Percentiles rank a stretch among this genome's conserved stretches.
Evolutionary conservation across 1,140 invertebrate species (phyloP).

Genomic region (Ostrea edulis): DNA sequence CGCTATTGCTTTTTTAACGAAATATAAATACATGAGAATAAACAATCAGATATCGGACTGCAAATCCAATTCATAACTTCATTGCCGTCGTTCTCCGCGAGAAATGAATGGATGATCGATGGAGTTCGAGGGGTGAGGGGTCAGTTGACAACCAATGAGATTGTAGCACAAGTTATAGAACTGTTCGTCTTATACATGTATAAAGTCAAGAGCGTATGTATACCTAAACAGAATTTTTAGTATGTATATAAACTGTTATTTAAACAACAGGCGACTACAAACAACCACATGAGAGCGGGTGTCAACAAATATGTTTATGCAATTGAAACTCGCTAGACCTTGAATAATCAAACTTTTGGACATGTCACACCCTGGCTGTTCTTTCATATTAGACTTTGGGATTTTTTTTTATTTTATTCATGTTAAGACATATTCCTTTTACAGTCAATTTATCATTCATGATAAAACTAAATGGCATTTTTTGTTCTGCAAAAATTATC

Average conservation of each 20-base stretch:
- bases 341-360: background rate
- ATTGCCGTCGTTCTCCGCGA: conserved; percentile 2
- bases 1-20: background rate
- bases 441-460: background rate
- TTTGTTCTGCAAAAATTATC: background rate
- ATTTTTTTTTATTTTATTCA: background rate
- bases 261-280: conserved; percentile 27
- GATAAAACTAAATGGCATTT: background rate
- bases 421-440: background rate
- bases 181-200: background rate
- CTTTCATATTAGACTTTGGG: background rate
- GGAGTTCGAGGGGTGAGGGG: background rate
- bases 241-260: conserved; percentile 20
- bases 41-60: background rate
- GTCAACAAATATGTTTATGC: conserved; percentile 23
- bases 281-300: conserved; percentile 9
- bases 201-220: background rate
- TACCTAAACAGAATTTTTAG: conserved; percentile 14
- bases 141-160: conserved; percentile 12
- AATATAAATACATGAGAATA: conserved; percentile 27
- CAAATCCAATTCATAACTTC: conserved; percentile 25
- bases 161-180: background rate
- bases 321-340: conserved; percentile 13
- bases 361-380: background rate
- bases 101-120: conserved; percentile 37